Evolutionary conservation across 2,888 invertebrate genomes (phyloP).

Genomic region (Halictus ligatus): DNA sequence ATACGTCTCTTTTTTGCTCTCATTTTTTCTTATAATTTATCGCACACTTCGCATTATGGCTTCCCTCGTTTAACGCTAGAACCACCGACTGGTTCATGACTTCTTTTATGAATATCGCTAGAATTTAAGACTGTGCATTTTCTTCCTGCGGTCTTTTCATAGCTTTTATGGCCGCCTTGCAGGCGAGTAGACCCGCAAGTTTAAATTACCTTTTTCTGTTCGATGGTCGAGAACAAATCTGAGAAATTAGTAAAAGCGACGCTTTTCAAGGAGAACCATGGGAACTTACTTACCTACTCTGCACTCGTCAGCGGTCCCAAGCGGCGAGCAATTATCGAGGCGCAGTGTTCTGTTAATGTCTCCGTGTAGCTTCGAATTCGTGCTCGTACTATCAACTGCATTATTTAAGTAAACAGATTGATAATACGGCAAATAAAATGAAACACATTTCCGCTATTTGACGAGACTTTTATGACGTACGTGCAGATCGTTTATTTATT

Average conservation of each 20-base stretch:
- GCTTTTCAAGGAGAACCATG: not conserved
- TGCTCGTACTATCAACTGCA: not conserved
- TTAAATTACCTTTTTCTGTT: not conserved
- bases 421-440: not conserved
- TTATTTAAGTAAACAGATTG: not conserved
- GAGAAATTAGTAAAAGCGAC: not conserved
- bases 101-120: not conserved
- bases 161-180: not conserved
- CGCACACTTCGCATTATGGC: not conserved
- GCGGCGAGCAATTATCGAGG: conserved; percentile 5
- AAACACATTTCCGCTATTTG: not conserved
- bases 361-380: too few relatives aligned
- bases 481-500: too few relatives aligned
- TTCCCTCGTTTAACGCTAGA: not conserved
- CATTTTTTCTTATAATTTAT: not conserved
- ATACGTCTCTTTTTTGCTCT: not conserved
- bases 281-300: not conserved
- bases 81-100: not conserved
- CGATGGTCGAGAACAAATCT: not conserved
- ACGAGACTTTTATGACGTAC: too few relatives aligned
- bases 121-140: conserved; percentile 6
- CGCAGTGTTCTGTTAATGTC: not conserved
- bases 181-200: not conserved
- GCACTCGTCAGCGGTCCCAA: not conserved
- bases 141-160: not conserved